Conservation (phyloP, 2,113 vertebrate species). For the Puma concolor region DNA sequence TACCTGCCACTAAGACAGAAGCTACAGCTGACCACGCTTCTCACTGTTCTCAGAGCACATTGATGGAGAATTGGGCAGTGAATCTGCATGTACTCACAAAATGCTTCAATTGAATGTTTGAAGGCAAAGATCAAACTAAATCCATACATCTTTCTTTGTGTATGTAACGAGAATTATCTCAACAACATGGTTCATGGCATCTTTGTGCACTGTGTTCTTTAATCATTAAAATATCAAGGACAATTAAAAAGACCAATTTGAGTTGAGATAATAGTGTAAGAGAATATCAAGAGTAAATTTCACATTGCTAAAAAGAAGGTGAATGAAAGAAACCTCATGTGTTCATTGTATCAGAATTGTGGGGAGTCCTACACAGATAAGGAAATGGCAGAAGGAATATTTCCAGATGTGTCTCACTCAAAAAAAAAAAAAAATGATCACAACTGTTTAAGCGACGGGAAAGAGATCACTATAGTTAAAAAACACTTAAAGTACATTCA, state of each 20-base stretch:
- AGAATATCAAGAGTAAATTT: background rate
- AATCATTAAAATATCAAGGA: background rate
- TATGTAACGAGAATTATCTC: background rate
- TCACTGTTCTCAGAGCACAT: rapidly evolving
- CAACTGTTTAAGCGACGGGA: background rate
- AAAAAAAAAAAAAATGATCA: background rate
- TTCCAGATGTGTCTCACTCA: background rate
- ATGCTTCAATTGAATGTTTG: background rate
- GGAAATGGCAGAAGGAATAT: background rate
- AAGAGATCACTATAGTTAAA: background rate
- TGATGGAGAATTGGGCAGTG: background rate
- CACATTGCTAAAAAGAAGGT: background rate
- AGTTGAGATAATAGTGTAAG: background rate
- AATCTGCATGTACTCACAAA: rapidly evolving
- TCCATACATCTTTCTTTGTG: background rate
- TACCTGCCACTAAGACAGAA: background rate
- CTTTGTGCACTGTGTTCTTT: background rate
- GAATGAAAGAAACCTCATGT: background rate
- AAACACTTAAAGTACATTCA: background rate
- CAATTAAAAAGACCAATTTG: background rate
- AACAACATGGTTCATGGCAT: background rate
- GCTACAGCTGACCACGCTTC: background rate
- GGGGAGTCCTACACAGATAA: background rate
- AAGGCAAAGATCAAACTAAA: background rate
- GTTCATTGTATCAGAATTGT: background rate